Percentiles rank a stretch among this genome's conserved stretches.
Conservation (phyloP, 2,113 vertebrate species). For the Acanthisitta chloris region DNA sequence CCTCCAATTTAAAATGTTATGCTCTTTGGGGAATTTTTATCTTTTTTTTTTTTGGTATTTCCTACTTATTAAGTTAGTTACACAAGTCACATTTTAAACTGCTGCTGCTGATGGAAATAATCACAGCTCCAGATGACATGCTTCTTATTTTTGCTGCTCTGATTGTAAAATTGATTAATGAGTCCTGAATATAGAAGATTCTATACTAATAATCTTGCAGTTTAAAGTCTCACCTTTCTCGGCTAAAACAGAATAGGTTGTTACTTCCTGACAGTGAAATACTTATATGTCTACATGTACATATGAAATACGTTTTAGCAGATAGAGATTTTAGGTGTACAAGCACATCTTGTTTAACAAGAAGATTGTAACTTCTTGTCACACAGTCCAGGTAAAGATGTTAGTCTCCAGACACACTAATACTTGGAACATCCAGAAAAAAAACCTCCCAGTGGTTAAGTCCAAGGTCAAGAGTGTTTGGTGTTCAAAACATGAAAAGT, state of each 20-base stretch:
- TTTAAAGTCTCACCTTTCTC: neutral
- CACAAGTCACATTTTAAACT: conserved; percentile 7
- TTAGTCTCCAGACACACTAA: neutral
- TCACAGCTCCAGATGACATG: neutral
- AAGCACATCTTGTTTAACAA: neutral
- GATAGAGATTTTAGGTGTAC: neutral
- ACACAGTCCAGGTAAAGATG: neutral
- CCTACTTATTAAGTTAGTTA: neutral
- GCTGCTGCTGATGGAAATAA: neutral
- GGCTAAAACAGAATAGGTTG: neutral
- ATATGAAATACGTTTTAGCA: neutral
- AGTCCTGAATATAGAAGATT: conserved; percentile 21
- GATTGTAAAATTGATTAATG: conserved; percentile 52
- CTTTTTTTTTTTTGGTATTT: neutral
- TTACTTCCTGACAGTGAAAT: neutral
- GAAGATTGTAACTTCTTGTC: neutral
- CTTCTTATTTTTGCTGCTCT: conserved; percentile 26
- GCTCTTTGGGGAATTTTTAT: neutral
- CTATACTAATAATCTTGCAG: neutral
- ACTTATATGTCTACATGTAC: neutral
- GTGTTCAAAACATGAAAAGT: neutral
- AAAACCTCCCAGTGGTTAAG: neutral
- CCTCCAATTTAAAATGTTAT: neutral
- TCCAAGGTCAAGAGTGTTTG: neutral
- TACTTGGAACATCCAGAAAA: neutral